A percentile compares a stretch with the other conserved stretches of the same genome.
phyloP scores from a whole-genome alignment of 2,113 vertebrate genomes.

The Petaurus breviceps region DNA sequence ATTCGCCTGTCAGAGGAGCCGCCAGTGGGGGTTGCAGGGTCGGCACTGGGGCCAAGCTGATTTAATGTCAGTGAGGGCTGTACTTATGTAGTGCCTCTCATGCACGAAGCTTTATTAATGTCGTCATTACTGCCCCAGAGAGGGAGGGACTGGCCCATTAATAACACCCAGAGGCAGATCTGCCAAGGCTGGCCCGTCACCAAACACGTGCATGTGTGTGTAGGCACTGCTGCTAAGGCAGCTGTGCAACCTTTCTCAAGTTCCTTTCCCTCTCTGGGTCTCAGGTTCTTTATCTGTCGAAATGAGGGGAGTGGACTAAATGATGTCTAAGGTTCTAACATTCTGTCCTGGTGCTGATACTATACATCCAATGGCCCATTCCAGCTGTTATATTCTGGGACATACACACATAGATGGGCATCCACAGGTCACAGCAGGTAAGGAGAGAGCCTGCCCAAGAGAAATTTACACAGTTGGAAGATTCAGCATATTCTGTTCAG shows the following conservation, averaged over 20 bases:
- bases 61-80: constrained; percentile 1
- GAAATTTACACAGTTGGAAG: not conserved
- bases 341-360: not conserved
- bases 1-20: not conserved
- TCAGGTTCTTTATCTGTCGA: not conserved
- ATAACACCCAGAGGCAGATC: not conserved
- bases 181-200: not conserved
- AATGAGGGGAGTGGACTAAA: not conserved
- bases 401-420: not conserved
- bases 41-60: not conserved
- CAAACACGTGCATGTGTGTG: not conserved
- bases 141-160: not conserved
- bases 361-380: not conserved
- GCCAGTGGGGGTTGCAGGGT: not conserved
- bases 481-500: not conserved
- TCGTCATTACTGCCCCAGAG: not conserved
- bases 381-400: not conserved
- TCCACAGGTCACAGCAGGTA: not conserved
- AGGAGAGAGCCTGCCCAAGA: not conserved
- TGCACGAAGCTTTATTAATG: not conserved
- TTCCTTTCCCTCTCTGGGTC: not conserved
- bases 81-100: not conserved
- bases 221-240: not conserved
- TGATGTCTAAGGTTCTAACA: not conserved
- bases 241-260: not conserved